Conservation (phyloP, 2,888 invertebrate species). For the Aporophyla lueneburgensis region DNA sequence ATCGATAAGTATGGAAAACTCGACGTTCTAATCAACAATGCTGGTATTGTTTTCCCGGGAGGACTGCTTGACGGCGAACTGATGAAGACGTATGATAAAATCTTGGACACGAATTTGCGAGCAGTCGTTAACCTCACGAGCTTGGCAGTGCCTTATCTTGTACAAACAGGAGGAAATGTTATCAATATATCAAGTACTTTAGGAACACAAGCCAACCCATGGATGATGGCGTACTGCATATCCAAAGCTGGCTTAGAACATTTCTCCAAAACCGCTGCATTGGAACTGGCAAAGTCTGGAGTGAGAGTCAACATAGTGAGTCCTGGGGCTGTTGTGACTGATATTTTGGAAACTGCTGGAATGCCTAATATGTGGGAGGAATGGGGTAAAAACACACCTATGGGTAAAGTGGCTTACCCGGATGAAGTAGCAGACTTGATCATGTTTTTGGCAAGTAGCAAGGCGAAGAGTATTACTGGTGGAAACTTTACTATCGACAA, state of each 20-base stretch:
- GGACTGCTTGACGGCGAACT: no score
- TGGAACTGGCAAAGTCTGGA: slow-evolving; percentile 90
- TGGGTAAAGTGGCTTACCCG: no score
- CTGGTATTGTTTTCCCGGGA: slow-evolving; percentile 48
- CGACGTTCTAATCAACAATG: slow-evolving; percentile 70
- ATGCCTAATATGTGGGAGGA: no score
- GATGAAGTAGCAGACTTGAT: no score
- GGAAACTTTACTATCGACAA: no score
- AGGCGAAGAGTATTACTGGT: no score
- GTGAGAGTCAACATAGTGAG: slow-evolving; percentile 93
- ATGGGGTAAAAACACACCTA: no score
- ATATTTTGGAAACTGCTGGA: slow-evolving; percentile 42
- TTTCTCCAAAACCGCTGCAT: slow-evolving; percentile 93
- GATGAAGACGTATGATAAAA: no score
- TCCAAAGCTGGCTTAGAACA: slow-evolving; percentile 87
- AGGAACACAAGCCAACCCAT: neutral
- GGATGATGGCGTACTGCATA: slow-evolving; percentile 33
- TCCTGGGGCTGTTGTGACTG: slow-evolving; percentile 92
- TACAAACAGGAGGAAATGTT: slow-evolving; percentile 68
- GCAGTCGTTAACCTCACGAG: no score
- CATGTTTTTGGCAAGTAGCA: no score
- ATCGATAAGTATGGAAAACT: slow-evolving; percentile 65
- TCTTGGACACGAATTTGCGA: no score
- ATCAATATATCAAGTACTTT: slow-evolving; percentile 60
- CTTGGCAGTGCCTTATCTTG: no score